A percentile compares a stretch with the other conserved stretches of the same genome.
Evolutionary conservation across 2,113 vertebrate genomes (phyloP).

Genomic region (Oryzias javanicus): DNA sequence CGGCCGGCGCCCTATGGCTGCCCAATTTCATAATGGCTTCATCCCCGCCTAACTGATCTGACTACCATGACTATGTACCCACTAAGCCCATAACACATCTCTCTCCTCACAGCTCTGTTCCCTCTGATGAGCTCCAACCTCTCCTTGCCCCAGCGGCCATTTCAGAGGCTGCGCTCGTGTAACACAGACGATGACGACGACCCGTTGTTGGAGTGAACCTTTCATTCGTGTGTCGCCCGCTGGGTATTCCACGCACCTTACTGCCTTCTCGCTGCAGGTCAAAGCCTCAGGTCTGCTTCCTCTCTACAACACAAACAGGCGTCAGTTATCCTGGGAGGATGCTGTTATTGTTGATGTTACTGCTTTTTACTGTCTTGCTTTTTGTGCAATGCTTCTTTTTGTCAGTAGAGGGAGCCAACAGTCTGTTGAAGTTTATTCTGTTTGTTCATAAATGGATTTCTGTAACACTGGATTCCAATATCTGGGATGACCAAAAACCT

Average conservation of each 20-base stretch:
- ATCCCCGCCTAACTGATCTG: too few species aligned
- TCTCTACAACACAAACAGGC: too few species aligned
- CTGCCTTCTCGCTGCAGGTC: too few species aligned
- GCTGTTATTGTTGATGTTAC: not conserved
- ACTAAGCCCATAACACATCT: not conserved
- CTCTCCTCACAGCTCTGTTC: conserved; percentile 68
- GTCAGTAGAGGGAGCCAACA: conserved; percentile 52
- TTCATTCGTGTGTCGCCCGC: not conserved
- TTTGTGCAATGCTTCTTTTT: not conserved
- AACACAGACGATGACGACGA: conserved; percentile 77
- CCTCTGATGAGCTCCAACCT: conserved; percentile 69
- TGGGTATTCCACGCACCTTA: conserved; percentile 34
- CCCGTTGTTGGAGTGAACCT: conserved; percentile 79
- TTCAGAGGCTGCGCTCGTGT: conserved; percentile 81
- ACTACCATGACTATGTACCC: too few species aligned
- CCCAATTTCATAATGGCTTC: too few species aligned
- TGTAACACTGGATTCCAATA: too few species aligned
- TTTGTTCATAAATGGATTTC: too few species aligned
- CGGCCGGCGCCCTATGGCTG: too few species aligned
- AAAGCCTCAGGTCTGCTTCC: conserved; percentile 2
- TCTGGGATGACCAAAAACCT: too few species aligned
- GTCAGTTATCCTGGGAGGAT: not conserved
- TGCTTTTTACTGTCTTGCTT: not conserved
- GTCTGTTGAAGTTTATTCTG: not conserved
- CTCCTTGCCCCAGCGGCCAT: conserved; percentile 46